Percentiles rank a stretch among this genome's conserved stretches.
These are phyloP conservation scores for Andricus grossulariae DNA, from an alignment of 1,140 invertebrate genomes.

Conservation along the genomic window DNA sequence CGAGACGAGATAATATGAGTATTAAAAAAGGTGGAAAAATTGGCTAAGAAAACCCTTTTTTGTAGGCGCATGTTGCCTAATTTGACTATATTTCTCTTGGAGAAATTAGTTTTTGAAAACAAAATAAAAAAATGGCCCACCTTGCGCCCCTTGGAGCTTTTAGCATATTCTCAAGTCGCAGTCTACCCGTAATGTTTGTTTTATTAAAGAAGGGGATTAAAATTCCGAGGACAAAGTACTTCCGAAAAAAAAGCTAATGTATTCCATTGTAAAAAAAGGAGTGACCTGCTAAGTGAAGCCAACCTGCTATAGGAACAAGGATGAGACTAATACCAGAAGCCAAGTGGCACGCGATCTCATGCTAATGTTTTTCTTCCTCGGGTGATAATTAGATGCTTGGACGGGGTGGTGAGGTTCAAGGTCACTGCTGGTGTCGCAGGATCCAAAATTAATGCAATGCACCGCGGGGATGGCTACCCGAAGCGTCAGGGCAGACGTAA, in stretches of 20 bases:
- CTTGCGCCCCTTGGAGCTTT: too few relatives aligned
- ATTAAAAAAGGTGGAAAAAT: too few relatives aligned
- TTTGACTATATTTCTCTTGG: too few relatives aligned
- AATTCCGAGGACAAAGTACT: too few relatives aligned
- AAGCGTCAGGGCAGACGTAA: slow-evolving; percentile 53
- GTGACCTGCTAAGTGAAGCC: neutral
- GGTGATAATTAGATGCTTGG: slow-evolving; percentile 61
- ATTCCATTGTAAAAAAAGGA: neutral
- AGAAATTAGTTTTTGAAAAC: too few relatives aligned
- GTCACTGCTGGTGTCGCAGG: slow-evolving; percentile 52
- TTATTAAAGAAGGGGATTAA: too few relatives aligned
- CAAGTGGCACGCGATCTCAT: slow-evolving; percentile 59
- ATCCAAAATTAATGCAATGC: slow-evolving; percentile 70
- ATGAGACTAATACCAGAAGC: slow-evolving; percentile 11
- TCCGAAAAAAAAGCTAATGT: neutral
- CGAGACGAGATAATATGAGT: too few relatives aligned
- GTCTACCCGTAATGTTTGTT: too few relatives aligned
- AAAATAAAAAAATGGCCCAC: too few relatives aligned
- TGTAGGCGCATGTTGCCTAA: too few relatives aligned
- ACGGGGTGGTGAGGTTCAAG: slow-evolving; percentile 52
- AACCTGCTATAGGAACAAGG: slow-evolving; percentile 1
- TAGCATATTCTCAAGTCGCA: too few relatives aligned
- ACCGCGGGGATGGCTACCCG: slow-evolving; percentile 53
- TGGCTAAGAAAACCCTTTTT: too few relatives aligned
- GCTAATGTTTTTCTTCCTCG: slow-evolving; percentile 55